These are phyloP conservation scores for Penelope pileata DNA, from an alignment of 2,113 vertebrate genomes.

Conservation along the genomic window DNA sequence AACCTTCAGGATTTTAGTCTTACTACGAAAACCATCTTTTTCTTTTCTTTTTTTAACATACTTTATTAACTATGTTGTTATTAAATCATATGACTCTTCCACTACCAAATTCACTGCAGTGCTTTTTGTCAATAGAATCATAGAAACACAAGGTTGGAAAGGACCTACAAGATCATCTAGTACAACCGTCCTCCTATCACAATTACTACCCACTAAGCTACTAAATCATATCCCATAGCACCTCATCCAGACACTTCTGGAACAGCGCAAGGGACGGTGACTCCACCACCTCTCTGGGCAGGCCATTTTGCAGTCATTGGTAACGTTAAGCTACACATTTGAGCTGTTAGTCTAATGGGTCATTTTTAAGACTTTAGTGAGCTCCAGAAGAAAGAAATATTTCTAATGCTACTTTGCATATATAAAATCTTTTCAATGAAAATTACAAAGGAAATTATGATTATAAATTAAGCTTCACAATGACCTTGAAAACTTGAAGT, in stretches of 20 bases:
- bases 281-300: too few relatives aligned
- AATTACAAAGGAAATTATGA: background rate
- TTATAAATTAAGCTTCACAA: background rate
- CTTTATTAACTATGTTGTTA: background rate
- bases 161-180: too few relatives aligned
- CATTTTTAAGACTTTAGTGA: background rate
- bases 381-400: background rate
- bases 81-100: background rate
- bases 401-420: background rate
- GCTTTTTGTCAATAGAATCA: too few relatives aligned
- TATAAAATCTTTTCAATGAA: background rate
- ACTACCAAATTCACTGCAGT: background rate
- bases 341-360: background rate
- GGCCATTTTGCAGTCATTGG: background rate
- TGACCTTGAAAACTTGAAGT: background rate
- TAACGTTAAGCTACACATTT: background rate
- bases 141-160: too few relatives aligned
- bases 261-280: too few relatives aligned
- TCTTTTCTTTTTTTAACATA: background rate
- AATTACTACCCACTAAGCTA: too few relatives aligned
- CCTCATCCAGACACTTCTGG: too few relatives aligned
- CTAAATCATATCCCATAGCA: too few relatives aligned
- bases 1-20: background rate
- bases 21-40: background rate
- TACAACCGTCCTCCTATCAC: too few relatives aligned